phyloP scores from a whole-genome alignment of 2,113 vertebrate species.

The Turnix velox region DNA sequence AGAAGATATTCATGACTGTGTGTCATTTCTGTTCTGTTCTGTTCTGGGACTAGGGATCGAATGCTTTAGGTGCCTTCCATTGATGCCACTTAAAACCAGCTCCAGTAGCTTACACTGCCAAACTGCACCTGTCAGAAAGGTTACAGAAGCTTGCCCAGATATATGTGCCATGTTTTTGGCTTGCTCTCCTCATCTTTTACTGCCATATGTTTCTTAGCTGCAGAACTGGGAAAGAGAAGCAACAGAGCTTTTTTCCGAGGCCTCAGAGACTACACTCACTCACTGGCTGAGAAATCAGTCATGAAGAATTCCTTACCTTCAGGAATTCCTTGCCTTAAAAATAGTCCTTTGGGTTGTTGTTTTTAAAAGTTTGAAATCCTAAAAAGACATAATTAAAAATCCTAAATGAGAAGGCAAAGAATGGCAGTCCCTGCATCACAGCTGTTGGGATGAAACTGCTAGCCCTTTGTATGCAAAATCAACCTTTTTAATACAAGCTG shows the following conservation, averaged over 20 bases:
- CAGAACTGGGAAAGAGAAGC: neutral
- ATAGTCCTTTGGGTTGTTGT: neutral
- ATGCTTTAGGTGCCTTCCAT: neutral
- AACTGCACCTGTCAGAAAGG: neutral
- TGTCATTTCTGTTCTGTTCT: neutral
- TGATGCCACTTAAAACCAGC: neutral
- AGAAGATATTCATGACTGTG: neutral
- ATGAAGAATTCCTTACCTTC: neutral
- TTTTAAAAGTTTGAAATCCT: neutral
- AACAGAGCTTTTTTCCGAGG: neutral
- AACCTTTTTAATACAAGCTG: neutral
- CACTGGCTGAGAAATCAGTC: neutral
- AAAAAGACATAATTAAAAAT: neutral
- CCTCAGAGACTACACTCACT: neutral
- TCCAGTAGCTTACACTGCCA: neutral
- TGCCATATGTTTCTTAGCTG: neutral
- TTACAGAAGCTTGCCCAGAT: neutral
- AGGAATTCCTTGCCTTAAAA: neutral
- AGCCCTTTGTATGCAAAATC: neutral
- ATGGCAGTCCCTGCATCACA: accelerated
- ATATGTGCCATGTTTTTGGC: neutral
- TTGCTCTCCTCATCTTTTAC: neutral
- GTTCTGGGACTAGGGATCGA: neutral
- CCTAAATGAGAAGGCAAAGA: neutral
- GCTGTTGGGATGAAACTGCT: neutral